phyloP scores from a whole-genome alignment of 2,797 vertebrate genomes.

The Sebastes hopkinsi region DNA sequence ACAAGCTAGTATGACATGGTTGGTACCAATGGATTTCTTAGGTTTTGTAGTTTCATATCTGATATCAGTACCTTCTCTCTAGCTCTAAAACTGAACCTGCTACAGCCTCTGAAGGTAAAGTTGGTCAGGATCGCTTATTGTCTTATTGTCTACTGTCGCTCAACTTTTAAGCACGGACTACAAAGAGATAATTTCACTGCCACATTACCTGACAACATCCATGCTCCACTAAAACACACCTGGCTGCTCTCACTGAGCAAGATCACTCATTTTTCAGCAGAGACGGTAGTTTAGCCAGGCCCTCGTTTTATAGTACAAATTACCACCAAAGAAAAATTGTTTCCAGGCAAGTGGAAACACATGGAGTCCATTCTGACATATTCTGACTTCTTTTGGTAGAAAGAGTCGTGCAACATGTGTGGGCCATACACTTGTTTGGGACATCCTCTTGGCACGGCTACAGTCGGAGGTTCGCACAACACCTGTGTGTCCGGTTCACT shows the following conservation, averaged over 20 bases:
- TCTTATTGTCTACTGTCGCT: not conserved
- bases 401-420: constrained; percentile 66
- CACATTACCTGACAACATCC: not conserved
- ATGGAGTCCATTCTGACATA: constrained; percentile 47
- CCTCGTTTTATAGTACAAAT: constrained; percentile 45
- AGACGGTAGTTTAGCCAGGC: constrained; percentile 9
- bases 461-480: constrained; percentile 57
- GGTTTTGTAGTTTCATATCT: no score
- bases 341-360: constrained; percentile 55
- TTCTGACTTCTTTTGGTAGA: constrained; percentile 2
- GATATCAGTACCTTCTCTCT: no score
- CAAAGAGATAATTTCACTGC: not conserved
- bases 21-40: no score
- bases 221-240: constrained; percentile 22
- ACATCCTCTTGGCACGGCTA: constrained; percentile 74
- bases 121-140: no score
- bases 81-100: no score
- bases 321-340: constrained; percentile 40
- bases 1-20: no score
- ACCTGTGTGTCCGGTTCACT: constrained; percentile 51
- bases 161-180: not conserved
- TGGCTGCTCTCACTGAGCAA: constrained; percentile 25
- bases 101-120: no score
- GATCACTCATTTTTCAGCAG: constrained; percentile 27
- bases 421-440: constrained; percentile 64